Evolutionary conservation across 2,113 vertebrate genomes (phyloP).

Genomic region (Nannospalax galili): DNA sequence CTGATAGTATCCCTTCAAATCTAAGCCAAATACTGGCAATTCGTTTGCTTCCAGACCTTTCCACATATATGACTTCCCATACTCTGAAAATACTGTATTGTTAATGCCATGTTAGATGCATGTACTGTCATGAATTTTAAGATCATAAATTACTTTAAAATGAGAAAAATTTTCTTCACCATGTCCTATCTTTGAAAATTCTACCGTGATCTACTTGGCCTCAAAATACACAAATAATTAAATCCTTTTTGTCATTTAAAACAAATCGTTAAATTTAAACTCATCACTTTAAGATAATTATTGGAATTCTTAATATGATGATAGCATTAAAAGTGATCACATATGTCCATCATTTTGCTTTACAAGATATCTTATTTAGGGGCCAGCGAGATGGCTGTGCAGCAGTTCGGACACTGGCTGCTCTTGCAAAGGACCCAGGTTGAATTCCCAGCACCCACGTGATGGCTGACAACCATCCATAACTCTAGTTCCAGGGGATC

Average conservation of each 20-base stretch:
- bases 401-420: too few species aligned
- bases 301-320: background rate
- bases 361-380: too few species aligned
- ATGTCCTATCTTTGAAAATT: background rate
- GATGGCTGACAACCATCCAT: too few species aligned
- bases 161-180: background rate
- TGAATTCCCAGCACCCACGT: too few species aligned
- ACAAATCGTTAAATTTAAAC: background rate
- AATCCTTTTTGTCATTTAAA: background rate
- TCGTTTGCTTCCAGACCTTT: conserved; percentile 4
- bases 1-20: background rate
- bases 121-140: background rate
- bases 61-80: background rate
- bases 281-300: conserved; percentile 17
- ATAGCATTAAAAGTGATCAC: background rate
- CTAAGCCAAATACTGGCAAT: background rate
- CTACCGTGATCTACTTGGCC: background rate
- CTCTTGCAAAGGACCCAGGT: too few species aligned
- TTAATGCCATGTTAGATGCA: background rate
- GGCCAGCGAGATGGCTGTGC: too few species aligned
- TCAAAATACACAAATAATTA: background rate
- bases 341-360: background rate
- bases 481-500: too few species aligned
- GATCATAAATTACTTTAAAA: conserved; percentile 40
- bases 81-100: background rate